Evolutionary conservation across 30 jellyfish, hydroid and myxozoan genomes (phyloP), one percentile per base, ranked within the genome.

Genomic region (Aurelia aurita complex sp. Pacific): DNA sequence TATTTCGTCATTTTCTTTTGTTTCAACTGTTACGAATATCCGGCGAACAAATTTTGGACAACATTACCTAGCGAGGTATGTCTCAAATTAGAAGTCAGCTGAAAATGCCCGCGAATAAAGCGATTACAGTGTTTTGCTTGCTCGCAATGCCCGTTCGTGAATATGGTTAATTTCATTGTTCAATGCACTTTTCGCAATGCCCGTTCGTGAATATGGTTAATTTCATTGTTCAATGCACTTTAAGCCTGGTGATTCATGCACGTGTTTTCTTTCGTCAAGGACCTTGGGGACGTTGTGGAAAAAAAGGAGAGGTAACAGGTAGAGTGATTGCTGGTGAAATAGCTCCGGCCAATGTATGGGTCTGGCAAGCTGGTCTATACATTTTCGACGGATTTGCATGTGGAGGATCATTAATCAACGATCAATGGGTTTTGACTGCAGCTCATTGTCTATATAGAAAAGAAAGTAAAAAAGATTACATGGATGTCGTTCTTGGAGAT

Each of bases 401-500:
- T 43, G 94, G 94, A 7, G 94, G 94, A 9, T 64, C 94, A n/a
- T 76, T 85, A 87, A 85, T 85, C 43, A 68, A 74, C 55, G 77
- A 65, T 29, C 82, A 76, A 66, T 85, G 94, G 94, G 83, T 85
- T 15, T 75, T 85, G 6, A 73, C 94, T 33, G 94, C 94, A 40
- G 94, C 94, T 3, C 94, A 85, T 57, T 85, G 94, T 74, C 10
- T 76, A 19, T 85, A 60, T 63, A 55, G 73, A 7, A 64, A 82
- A 23, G 83, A 65, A 52, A 50, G 69, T 6, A 81, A 74, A 61
- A 59, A 29, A 29, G 78, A 74, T 13, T 74, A 2, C 60, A 74
- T 85, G 69, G 83, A 85, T 9, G 88, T 80, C 35, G 77, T 85
- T 14, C 94, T 85, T 43, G 94, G 94, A 18, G 94, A 85, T 69